These are phyloP conservation scores for Brachyalestes nurse DNA, from an alignment of 2,797 vertebrate genomes.

Conservation along the genomic window DNA sequence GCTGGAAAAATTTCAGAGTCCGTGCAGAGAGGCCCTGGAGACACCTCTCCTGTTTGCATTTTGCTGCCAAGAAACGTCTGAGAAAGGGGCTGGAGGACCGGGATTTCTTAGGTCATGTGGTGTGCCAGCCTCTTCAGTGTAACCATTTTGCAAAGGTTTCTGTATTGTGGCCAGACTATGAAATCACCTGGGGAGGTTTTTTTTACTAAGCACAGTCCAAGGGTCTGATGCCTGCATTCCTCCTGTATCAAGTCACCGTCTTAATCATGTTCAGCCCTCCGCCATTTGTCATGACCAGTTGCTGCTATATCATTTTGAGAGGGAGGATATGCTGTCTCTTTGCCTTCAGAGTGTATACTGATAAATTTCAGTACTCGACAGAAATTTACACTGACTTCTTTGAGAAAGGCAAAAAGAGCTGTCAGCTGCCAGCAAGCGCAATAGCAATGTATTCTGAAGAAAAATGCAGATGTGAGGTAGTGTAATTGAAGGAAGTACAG, in stretches of 20 bases:
- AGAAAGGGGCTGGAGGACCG: conserved; percentile 37
- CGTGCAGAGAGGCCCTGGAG: conserved; percentile 33
- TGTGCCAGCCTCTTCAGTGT: conserved; percentile 36
- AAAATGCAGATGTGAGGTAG: conserved; percentile 37
- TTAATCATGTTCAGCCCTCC: conserved; percentile 28
- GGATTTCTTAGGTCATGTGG: conserved; percentile 41
- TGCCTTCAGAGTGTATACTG: conserved; percentile 46
- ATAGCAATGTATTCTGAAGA: conserved; percentile 43
- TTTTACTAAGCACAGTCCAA: conserved; percentile 25
- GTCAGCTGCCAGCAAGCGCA: conserved; percentile 22
- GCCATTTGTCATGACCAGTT: conserved; percentile 35
- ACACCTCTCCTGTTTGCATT: conserved; percentile 50
- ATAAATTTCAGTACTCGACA: conserved; percentile 36
- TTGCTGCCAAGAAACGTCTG: conserved; percentile 48
- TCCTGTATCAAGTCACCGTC: conserved; percentile 45
- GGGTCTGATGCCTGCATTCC: conserved; percentile 49
- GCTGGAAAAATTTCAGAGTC: conserved; percentile 21
- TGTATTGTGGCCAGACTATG: conserved; percentile 27
- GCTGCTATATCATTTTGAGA: conserved; percentile 8
- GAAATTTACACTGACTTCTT: conserved; percentile 26
- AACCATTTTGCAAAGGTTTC: conserved; percentile 36
- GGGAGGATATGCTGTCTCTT: conserved; percentile 31
- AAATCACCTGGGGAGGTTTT: conserved; percentile 49
- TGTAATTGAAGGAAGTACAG: conserved; percentile 45
- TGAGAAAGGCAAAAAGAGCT: conserved; percentile 8